A percentile compares a stretch with the other conserved stretches of the same genome.
Conservation (phyloP, 2,797 vertebrate genomes). For the Amphiprion clarkii region DNA sequence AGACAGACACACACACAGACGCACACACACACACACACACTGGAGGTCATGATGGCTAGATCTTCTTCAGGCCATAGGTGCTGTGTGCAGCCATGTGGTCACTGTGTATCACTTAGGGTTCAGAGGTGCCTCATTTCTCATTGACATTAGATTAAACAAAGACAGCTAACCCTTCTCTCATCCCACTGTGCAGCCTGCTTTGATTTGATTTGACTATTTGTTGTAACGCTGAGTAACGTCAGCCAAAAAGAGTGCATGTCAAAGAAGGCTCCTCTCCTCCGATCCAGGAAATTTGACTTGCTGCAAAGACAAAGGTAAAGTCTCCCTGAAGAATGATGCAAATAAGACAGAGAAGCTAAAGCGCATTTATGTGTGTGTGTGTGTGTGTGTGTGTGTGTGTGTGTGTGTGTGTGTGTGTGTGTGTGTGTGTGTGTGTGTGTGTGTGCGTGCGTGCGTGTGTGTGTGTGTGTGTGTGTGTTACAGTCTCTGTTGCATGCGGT, state of each 20-base stretch:
- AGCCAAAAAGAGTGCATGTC: constrained; percentile 19
- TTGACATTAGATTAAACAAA: constrained; percentile 66
- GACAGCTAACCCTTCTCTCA: constrained; percentile 35
- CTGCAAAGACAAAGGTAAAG: constrained; percentile 45
- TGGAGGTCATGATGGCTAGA: constrained; percentile 40
- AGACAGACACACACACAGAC: constrained; percentile 25
- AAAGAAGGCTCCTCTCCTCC: constrained; percentile 19
- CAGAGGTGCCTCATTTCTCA: constrained; percentile 68
- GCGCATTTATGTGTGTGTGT: constrained; percentile 28
- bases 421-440: constrained; percentile 33
- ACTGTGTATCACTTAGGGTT: constrained; percentile 68
- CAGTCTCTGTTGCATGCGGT: constrained; percentile 19
- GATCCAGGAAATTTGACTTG: constrained; percentile 56
- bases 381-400: constrained; percentile 24
- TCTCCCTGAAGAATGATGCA: constrained; percentile 45
- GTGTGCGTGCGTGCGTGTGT: constrained; percentile 24
- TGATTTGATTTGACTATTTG: constrained; percentile 40
- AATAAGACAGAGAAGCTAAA: constrained; percentile 42
- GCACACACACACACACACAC: constrained; percentile 32
- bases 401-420: constrained; percentile 25
- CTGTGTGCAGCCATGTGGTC: constrained; percentile 65
- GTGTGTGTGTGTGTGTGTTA: constrained; percentile 33
- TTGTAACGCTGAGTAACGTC: constrained; percentile 11
- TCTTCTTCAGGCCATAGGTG: constrained; percentile 53
- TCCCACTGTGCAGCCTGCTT: constrained; percentile 9